A percentile compares a stretch with the other conserved stretches of the same genome.
Evolutionary conservation across 2,888 invertebrate species (phyloP).

Genomic region (Mythimna loreyi): DNA sequence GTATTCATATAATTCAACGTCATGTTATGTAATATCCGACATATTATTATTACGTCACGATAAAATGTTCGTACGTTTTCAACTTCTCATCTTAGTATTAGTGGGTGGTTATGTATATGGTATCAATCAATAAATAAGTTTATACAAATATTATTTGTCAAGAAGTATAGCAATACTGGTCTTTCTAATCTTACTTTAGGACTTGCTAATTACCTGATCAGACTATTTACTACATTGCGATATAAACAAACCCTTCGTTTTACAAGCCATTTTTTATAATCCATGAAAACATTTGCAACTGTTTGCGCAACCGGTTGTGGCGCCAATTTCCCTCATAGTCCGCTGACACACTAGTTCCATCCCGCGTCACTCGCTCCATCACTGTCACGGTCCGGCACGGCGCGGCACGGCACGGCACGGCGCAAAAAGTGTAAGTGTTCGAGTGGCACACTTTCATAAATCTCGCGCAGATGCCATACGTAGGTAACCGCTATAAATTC

Average conservation of each 20-base stretch:
- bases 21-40: slow-evolving; percentile 16
- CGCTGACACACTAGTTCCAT: slow-evolving; percentile 28
- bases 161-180: not conserved
- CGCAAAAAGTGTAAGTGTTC: slow-evolving; percentile 71
- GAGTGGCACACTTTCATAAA: slow-evolving; percentile 77
- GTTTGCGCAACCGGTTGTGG: slow-evolving; percentile 17
- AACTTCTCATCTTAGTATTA: not conserved
- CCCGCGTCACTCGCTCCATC: slow-evolving; percentile 63
- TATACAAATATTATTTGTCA: no score
- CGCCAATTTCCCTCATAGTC: not conserved
- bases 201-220: not conserved
- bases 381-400: slow-evolving; percentile 63
- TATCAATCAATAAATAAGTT: not conserved
- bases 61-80: not conserved
- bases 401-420: slow-evolving; percentile 42
- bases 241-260: not conserved
- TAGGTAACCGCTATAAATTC: slow-evolving; percentile 79
- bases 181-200: not conserved
- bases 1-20: slow-evolving; percentile 3
- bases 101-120: not conserved
- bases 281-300: not conserved
- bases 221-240: not conserved
- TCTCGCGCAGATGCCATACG: slow-evolving; percentile 80
- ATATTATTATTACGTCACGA: not conserved
- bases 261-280: not conserved